These are phyloP conservation scores for Wiebesia pumilae DNA, from an alignment of 1,140 invertebrate species.

Conservation along the genomic window DNA sequence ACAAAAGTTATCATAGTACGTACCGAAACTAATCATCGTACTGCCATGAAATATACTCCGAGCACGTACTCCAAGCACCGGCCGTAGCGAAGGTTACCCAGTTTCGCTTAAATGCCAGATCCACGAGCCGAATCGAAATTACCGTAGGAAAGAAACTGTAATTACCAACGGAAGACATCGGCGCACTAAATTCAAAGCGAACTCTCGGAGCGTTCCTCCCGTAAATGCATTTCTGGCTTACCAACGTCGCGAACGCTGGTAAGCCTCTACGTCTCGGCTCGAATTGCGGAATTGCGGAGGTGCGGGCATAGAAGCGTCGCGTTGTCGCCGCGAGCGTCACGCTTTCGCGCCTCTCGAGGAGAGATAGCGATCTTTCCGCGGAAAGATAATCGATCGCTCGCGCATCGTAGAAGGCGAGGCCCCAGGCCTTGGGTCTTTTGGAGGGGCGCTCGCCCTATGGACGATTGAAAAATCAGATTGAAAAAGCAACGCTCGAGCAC, in stretches of 20 bases:
- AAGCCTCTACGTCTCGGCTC: not conserved
- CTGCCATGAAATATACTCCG: not conserved
- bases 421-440: not conserved
- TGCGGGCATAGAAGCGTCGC: not conserved
- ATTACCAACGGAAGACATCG: not conserved
- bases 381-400: slow-evolving; percentile 33
- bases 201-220: not conserved
- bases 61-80: not conserved
- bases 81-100: not conserved
- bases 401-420: too few relatives aligned
- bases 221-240: not conserved
- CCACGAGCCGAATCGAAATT: not conserved
- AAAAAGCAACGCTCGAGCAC: too few relatives aligned
- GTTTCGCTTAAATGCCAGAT: not conserved
- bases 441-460: too few relatives aligned
- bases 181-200: not conserved
- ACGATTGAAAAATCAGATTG: too few relatives aligned
- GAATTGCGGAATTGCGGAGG: not conserved
- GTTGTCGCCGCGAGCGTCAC: not conserved
- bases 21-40: not conserved
- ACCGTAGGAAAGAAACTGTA: not conserved
- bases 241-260: not conserved
- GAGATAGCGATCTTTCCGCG: slow-evolving; percentile 5
- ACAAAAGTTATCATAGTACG: not conserved
- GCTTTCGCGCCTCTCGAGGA: slow-evolving; percentile 42